Conservation (phyloP, 1,140 invertebrate genomes). For the Hylaeus volcanicus region DNA sequence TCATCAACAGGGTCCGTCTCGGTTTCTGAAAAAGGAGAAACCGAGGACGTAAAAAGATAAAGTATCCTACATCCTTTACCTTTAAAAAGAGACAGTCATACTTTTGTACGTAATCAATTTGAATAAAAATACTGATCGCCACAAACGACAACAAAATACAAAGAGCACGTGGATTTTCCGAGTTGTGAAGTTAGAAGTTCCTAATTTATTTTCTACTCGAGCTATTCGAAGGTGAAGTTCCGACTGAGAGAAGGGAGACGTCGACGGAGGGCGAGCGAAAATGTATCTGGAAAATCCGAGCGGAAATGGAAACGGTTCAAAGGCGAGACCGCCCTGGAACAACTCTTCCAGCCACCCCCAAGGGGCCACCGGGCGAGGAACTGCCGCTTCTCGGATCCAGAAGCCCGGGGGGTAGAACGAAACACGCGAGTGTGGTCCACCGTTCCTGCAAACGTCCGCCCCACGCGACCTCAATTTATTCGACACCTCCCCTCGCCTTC, state of each 20-base stretch:
- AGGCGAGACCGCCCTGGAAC: conserved; percentile 46
- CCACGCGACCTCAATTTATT: conserved; percentile 80
- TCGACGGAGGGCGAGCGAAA: background rate
- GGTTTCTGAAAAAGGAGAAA: background rate
- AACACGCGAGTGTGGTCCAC: conserved; percentile 70
- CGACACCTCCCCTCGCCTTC: conserved; percentile 78
- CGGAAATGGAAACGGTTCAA: conserved; percentile 54
- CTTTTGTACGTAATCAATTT: too few species aligned
- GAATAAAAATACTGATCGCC: too few species aligned
- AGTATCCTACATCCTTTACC: background rate
- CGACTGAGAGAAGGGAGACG: background rate
- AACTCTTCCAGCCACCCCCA: conserved; percentile 51
- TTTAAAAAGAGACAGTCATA: too few species aligned
- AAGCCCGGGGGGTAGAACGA: conserved; percentile 61
- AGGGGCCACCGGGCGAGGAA: conserved; percentile 32
- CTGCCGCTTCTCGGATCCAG: conserved; percentile 60
- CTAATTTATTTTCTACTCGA: too few species aligned
- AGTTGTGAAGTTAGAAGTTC: too few species aligned
- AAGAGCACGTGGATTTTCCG: too few species aligned
- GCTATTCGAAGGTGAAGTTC: too few species aligned
- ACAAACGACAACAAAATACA: too few species aligned
- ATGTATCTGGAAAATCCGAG: conserved; percentile 53
- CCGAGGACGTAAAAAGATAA: background rate
- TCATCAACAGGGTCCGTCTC: conserved; percentile 17
- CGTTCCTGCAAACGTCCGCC: conserved; percentile 77